A percentile compares a stretch with the other conserved stretches of the same genome.
Conservation (phyloP, 2,888 invertebrate genomes). For the Nephrotoma flavescens region DNA sequence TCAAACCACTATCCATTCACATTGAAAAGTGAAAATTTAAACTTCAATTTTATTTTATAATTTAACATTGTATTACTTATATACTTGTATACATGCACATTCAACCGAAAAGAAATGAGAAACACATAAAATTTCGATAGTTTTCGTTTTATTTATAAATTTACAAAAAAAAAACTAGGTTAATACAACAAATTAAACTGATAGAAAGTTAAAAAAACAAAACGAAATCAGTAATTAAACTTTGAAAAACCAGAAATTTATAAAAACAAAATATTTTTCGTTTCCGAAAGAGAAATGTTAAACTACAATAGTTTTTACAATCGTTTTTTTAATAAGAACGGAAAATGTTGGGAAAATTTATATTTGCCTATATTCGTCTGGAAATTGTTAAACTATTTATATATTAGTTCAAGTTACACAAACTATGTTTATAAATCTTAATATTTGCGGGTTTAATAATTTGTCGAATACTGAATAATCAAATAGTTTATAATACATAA, state of each 20-base stretch:
- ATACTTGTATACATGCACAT: neutral
- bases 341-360: neutral
- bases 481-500: too few relatives aligned
- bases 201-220: neutral
- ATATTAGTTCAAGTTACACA: neutral
- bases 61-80: neutral
- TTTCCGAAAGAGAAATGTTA: neutral
- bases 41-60: neutral
- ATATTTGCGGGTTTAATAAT: neutral
- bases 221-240: neutral
- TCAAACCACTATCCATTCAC: neutral
- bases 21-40: neutral
- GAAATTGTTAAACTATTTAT: neutral
- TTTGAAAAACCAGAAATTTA: neutral
- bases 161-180: neutral
- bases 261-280: neutral
- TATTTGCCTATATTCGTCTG: neutral
- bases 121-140: neutral
- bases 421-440: neutral
- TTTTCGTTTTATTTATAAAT: neutral
- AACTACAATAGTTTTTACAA: neutral
- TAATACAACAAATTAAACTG: neutral
- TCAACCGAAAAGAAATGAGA: neutral
- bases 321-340: neutral
- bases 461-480: too few relatives aligned